Evolutionary conservation across 2,113 vertebrate species (phyloP).

Genomic region (human): GRCh38 chr5:155911001-155911500

Average conservation of each 20-base stretch:
- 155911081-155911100: background rate
- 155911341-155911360: background rate
- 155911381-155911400: background rate
- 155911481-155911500: background rate
- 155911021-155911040: background rate
- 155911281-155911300: background rate
- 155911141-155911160: background rate
- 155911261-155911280: background rate
- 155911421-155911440: background rate
- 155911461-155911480: background rate
- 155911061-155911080: background rate
- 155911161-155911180: background rate
- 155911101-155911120: accelerated
- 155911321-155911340: background rate
- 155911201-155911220: background rate
- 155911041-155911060: background rate
- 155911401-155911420: background rate
- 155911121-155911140: background rate
- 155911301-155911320: background rate
- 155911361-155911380: background rate
- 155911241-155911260: background rate
- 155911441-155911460: background rate
- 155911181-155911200: background rate
- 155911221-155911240: background rate
- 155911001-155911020: background rate